Evolutionary conservation across 2,888 invertebrate species (phyloP), one percentile per base, ranked within the genome.

Genomic region (Trichogramma dendrolimi): DNA sequence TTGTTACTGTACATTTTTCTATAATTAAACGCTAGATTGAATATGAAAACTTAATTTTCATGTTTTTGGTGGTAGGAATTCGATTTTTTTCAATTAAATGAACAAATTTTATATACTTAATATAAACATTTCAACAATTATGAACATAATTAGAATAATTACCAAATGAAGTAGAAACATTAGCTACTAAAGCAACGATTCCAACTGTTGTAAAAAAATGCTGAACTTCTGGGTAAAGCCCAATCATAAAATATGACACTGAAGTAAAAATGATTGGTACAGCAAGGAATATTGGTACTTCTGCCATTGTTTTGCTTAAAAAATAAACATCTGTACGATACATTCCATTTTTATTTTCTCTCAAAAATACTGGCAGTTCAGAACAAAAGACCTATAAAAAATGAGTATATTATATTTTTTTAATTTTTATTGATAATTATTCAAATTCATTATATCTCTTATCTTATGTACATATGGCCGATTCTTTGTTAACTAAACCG

Each of bases 261-360:
- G 86, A 81, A 0, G 90, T 90, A 79, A 94, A 96, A 4, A 95
- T 81, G 6, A 92, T 75, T 0, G 96, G 95, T 47, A 95, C 87
- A 5, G 88, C 83, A 0, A 92, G 83, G 74, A 94, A 94, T 51
- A 94, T 84, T 0, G 96, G 96, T 1, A 92, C 81, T 73, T 97
- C 96, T 0, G 94, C 92, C 47, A 95, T 72, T 1, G 92, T 94
- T 81, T 96, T 96, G 60, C 92, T 90, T 39, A 96, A 76, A 80
- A 94, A 96, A 79, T 96, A 96, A 0, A 94, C 89, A 71, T 93
- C 92, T 0, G 92, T 90, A 55, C 95, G 83, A 73, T 97, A 96
- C 85, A 96, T 90, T 47, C 94, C 94, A 73, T 91, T 92, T 66
- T 88, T 86, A 72, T 95, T 89, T 76, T 96, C 96, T 10, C 94